Base-by-base conservation (phyloP, 2,113 vertebrate species). In the Probosciger aterrimus region DNA sequence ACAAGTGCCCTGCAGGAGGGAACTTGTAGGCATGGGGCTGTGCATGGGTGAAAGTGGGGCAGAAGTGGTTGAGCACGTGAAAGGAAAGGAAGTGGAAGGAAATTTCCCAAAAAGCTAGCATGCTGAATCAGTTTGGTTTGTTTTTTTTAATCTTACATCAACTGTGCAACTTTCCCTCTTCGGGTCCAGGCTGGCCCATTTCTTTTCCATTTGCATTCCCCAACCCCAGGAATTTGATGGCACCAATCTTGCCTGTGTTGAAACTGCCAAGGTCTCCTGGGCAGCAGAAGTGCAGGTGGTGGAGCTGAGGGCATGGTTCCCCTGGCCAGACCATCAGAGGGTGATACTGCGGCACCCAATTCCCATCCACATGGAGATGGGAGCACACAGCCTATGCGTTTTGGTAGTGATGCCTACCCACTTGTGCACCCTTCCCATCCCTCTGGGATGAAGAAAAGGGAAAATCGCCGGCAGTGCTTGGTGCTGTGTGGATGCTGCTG, bases 401-500 rank as follows among this genome's bases (percentile, higher is more conserved):
- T 30, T 31, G 52, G 11, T 30, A 73, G 41, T 1, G 3, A 4
- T 20, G 16, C 49, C 53, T 33, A 28, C 10, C n/a, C 49, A 1
- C 43, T 41, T 37, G 16, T 22, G 39, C 9, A 50, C 20, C 23
- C 41, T 76, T 41, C 53, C 62, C 67, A 33, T 8, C 35, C 35
- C 49, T 62, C 25, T 0, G 0, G 59, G 53, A 41, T 68, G 82
- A 39, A 52, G 60, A 49, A 14, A 17, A 82, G n/a, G 3, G 9
- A 37, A 73, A 33, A 49, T 59, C 0, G 0, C 31, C 4, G 1
- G 49, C 0, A 1, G 31, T 44, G 68, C 73, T 59, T 0, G 0
- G 43, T 43, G 52, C 81, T 67, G 24, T 27, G 10, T 3, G 3
- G 62, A 11, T 33, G 52, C 53, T 24, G 28, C 6, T 33, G 2